Conservation (phyloP, 2,113 vertebrate genomes). For the Daubentonia madagascariensis region DNA sequence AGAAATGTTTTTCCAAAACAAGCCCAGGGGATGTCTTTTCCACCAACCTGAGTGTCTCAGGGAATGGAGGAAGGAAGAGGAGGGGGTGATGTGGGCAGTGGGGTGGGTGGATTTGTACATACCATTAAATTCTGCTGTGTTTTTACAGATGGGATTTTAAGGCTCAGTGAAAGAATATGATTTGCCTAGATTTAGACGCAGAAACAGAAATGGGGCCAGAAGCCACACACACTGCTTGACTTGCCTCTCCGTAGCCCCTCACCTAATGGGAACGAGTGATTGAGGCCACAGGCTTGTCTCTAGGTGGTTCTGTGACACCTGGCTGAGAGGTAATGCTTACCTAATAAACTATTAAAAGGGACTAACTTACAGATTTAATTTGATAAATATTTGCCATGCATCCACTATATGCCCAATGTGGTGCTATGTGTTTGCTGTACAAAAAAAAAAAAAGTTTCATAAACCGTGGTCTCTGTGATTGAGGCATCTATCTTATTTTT, state of each 20-base stretch:
- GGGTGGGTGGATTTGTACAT: background rate
- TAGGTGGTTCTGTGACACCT: background rate
- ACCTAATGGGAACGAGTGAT: background rate
- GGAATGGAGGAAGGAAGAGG: background rate
- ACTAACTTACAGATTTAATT: background rate
- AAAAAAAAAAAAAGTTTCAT: background rate
- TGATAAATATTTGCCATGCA: background rate
- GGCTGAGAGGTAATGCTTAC: background rate
- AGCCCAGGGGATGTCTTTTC: background rate
- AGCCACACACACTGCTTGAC: background rate
- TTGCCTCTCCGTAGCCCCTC: rapidly evolving
- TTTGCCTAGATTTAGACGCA: background rate
- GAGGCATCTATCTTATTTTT: background rate
- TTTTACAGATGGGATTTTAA: background rate
- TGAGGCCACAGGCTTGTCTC: background rate
- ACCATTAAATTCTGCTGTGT: rapidly evolving
- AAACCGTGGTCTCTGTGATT: background rate
- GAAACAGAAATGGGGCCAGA: background rate
- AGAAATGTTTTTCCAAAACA: background rate
- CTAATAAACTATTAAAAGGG: background rate
- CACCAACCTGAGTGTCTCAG: background rate
- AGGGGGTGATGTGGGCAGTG: rapidly evolving
- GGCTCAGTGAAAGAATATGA: no score
- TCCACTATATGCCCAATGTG: no score
- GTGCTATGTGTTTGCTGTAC: no score